These are phyloP conservation scores for Myripristis murdjan DNA, from an alignment of 2,797 vertebrate genomes.

Conservation along the genomic window DNA sequence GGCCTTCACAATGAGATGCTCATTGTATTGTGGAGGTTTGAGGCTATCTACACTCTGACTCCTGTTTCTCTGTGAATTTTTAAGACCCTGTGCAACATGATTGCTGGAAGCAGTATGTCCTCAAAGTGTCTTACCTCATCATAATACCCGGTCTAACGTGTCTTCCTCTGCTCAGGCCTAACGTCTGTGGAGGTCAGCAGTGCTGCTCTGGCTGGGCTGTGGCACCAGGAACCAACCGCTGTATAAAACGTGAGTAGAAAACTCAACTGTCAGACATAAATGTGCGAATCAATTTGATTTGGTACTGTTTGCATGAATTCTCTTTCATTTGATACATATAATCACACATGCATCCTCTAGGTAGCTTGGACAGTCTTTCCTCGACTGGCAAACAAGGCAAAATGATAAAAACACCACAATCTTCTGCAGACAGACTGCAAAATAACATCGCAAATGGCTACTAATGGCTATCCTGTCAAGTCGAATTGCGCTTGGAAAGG, in stretches of 20 bases:
- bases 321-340: slow-evolving; percentile 15
- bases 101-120: slow-evolving; percentile 8
- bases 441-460: slow-evolving; percentile 62
- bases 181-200: slow-evolving; percentile 94
- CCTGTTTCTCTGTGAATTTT: slow-evolving; percentile 50
- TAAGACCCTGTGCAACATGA: slow-evolving; percentile 13
- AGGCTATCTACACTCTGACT: slow-evolving; percentile 36
- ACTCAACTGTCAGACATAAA: neutral
- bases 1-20: slow-evolving; percentile 46
- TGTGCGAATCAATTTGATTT: neutral
- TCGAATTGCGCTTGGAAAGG: slow-evolving; percentile 68
- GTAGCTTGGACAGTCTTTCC: slow-evolving; percentile 24
- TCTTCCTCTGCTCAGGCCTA: slow-evolving; percentile 86
- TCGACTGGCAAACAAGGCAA: slow-evolving; percentile 28
- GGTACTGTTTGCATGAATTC: neutral
- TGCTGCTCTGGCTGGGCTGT: slow-evolving; percentile 96
- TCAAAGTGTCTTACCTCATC: slow-evolving; percentile 31
- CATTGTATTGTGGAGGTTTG: slow-evolving; percentile 51
- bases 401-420: slow-evolving; percentile 51
- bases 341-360: slow-evolving; percentile 16
- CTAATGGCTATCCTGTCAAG: slow-evolving; percentile 71
- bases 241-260: slow-evolving; percentile 94
- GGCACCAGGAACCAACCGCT: slow-evolving; percentile 91
- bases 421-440: slow-evolving; percentile 44
- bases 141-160: slow-evolving; percentile 41